Base-by-base conservation (phyloP, 2,888 invertebrate genomes). In the Ernsta delagoae region DNA sequence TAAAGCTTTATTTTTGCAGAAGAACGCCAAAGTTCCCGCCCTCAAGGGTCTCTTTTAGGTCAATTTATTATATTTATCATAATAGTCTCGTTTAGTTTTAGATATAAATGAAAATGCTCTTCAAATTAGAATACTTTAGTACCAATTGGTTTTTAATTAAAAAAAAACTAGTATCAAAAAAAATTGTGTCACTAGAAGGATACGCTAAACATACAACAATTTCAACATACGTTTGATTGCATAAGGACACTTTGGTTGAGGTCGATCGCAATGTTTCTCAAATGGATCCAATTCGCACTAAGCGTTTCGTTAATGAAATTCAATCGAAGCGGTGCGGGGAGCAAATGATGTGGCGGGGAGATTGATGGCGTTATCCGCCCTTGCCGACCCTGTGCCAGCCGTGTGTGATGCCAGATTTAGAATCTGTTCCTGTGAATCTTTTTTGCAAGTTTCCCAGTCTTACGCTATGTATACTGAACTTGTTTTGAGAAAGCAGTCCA, bases 241-340 rank as follows among this genome's bases (percentile, higher is more conserved):
- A 73, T 70, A 66, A 72, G 75, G 73, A 73, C 75, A 76, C 75
- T 74, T 75, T 78, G 59, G 72, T 72, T 69, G 73, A 79, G 81
- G 86, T 48, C 48, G 48, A 84, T 85, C 82, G 85, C 79, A 84
- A 84, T 84, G 86, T 89, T 89, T 89, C 84, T 91, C 89, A 89
- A 92, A 92, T 92, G 86, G 91, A 90, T 92, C 88, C 92, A 92
- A 92, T 92, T 89, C 88, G 88, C 85, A 88, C 92, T 92, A 92
- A 92, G 92, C 92, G 92, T 87, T 92, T 83, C 88, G 88, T 90
- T 93, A 93, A 92, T 92, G 92, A 92, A 92, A 92, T 92, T 92
- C 92, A 92, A 93, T 92, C 90, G 90, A 79, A 83, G 85, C 79
- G 81, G 77, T 76, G 87, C 84, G 87, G 90, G 87, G 89, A 88